A percentile compares a stretch with the other conserved stretches of the same genome.
phyloP scores from a whole-genome alignment of 23 tunicate species.

The Ascidia mentula region DNA sequence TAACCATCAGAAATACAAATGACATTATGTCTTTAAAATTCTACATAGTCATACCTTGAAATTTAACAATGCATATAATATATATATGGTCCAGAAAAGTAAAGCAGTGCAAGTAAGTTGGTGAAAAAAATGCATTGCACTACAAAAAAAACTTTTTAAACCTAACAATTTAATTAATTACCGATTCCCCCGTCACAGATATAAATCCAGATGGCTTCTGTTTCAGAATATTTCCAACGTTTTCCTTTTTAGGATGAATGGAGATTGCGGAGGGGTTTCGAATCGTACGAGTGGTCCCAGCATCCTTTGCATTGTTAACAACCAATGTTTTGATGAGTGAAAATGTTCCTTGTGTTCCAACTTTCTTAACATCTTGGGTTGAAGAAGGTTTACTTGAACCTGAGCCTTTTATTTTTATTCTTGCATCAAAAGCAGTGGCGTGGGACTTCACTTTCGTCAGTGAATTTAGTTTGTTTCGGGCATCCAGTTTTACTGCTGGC shows the following conservation, averaged over 20 bases:
- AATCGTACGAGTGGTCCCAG: constrained; percentile 20
- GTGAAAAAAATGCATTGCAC: not conserved
- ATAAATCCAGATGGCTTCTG: constrained; percentile 7
- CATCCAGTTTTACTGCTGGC: not conserved
- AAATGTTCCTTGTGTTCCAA: not conserved
- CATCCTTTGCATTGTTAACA: not conserved
- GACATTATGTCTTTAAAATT: not conserved
- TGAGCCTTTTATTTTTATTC: not conserved
- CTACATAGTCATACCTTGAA: too few relatives aligned
- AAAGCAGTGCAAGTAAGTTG: too few relatives aligned
- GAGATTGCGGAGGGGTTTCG: constrained; percentile 13
- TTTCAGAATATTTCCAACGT: not conserved
- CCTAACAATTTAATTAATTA: too few relatives aligned
- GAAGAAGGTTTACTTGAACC: not conserved
- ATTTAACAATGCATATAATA: too few relatives aligned
- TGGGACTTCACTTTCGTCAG: not conserved
- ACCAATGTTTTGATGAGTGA: not conserved
- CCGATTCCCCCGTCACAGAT: constrained; percentile 17
- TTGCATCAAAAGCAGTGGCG: not conserved
- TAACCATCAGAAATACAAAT: not conserved
- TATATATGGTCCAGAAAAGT: too few relatives aligned
- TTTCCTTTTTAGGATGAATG: not conserved
- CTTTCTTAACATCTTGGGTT: not conserved
- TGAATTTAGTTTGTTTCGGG: not conserved
- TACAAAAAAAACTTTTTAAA: not conserved